Evolutionary conservation across 2,888 invertebrate species (phyloP), one percentile per base, ranked within the genome.

Genomic region (Sthenelais limicola): DNA sequence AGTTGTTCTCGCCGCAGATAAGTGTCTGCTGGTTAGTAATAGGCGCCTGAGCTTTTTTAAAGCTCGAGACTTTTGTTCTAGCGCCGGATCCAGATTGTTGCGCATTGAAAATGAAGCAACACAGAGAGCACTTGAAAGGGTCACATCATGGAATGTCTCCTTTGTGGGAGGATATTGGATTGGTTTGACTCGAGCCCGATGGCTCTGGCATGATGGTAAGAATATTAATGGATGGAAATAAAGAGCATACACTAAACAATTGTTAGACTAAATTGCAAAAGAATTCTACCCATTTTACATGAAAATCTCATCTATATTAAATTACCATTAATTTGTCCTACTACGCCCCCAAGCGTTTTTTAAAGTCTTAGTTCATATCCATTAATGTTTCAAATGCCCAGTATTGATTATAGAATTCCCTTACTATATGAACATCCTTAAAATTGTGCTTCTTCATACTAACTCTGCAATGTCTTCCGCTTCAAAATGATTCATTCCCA

Each of bases 141-240:
- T 62, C 21, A 21, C 38, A 21, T 38, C 62, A 9, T 62, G 62
- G 62, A 62, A 62, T 26, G 15, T 43, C 24, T 38, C 62, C 35
- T 62, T 62, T 26, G 43, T 28, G 24, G 35, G n/a, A 26, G 62
- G 62, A 1, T 62, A 62, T 21, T 62, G 62, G 62, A 35, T 62
- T 12, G 62, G 62, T 9, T 43, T 62, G 35, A 62, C 62, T 21
- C 35, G 62, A 9, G 24, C 35, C n/a, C 62, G 62, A 7, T 62
- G 62, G 62, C 21, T 62, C 38, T 62, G 62, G 62, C 35, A 62
- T 12, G 43, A 62, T 38, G 38, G 62, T 62, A 24, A 38, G 62
- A n/a, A n/a, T n/a, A n/a, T 56, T 32, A 2, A 15, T 15, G 3
- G 30, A 52, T 28, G 30, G 5, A 5, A 51, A 51, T 24, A 5